These are phyloP conservation scores for Sebastes miniatus DNA, from an alignment of 2,797 vertebrate genomes.

Conservation along the genomic window DNA sequence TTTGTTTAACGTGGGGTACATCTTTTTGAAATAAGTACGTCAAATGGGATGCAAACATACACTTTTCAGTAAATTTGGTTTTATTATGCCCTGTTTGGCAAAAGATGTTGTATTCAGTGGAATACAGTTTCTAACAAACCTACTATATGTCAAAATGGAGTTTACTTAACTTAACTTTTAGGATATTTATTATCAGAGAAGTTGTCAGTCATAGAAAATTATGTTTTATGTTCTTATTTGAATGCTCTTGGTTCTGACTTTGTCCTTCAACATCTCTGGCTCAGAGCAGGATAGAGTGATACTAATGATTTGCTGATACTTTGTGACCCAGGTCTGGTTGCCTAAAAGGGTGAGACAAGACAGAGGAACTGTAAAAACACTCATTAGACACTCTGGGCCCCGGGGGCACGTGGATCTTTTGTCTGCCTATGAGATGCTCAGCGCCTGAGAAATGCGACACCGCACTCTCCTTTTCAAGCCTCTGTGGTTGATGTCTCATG, in stretches of 20 bases:
- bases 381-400: slow-evolving; percentile 56
- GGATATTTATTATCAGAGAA: background rate
- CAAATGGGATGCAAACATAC: background rate
- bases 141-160: background rate
- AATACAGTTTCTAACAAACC: background rate
- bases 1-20: background rate
- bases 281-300: slow-evolving; percentile 1
- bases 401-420: slow-evolving; percentile 63
- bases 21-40: background rate
- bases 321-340: slow-evolving; percentile 13
- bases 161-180: background rate
- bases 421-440: slow-evolving; percentile 68
- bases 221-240: background rate
- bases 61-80: background rate
- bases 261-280: background rate
- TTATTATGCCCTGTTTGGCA: background rate
- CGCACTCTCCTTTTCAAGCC: slow-evolving; percentile 62
- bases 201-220: background rate
- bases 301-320: slow-evolving; percentile 4
- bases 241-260: background rate
- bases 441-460: slow-evolving; percentile 68
- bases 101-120: background rate
- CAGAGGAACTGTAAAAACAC: slow-evolving; percentile 65
- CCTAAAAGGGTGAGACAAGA: slow-evolving; percentile 27
- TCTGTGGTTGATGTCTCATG: slow-evolving; percentile 65